Evolutionary conservation across 1,140 invertebrate species (phyloP).

Genomic region (Drosophila lacteicornis): DNA sequence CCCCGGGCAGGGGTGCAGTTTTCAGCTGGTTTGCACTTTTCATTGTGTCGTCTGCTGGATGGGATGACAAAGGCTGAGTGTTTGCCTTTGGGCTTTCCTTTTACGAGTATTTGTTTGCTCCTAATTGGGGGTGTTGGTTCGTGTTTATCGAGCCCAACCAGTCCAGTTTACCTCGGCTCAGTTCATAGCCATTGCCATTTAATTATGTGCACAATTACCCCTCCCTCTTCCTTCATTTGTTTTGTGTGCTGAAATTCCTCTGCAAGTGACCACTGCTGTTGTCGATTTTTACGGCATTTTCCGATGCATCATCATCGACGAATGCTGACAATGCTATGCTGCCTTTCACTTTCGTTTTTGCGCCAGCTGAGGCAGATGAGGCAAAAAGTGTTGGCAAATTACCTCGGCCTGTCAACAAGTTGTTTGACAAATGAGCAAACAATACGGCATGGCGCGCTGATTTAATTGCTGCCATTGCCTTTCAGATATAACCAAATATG

Average conservation of each 20-base stretch:
- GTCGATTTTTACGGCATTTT: slow-evolving; percentile 33
- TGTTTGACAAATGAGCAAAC: slow-evolving; percentile 54
- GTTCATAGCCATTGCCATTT: slow-evolving; percentile 50
- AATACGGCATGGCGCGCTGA: slow-evolving; percentile 28
- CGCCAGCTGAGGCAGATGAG: not conserved
- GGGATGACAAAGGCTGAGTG: slow-evolving; percentile 42
- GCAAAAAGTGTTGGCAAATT: slow-evolving; percentile 46
- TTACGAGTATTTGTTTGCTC: slow-evolving; percentile 62
- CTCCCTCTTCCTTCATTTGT: not conserved
- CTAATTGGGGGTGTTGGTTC: slow-evolving; percentile 72
- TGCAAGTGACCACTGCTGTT: slow-evolving; percentile 28
- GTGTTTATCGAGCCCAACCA: slow-evolving; percentile 56
- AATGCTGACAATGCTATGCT: slow-evolving; percentile 34
- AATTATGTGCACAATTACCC: slow-evolving; percentile 64
- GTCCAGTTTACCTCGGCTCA: not conserved
- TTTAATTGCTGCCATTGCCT: slow-evolving; percentile 31
- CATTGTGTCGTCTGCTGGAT: slow-evolving; percentile 25
- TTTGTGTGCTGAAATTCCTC: slow-evolving; percentile 14
- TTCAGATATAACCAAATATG: not conserved
- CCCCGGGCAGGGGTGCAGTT: slow-evolving; percentile 8
- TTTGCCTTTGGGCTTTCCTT: slow-evolving; percentile 51
- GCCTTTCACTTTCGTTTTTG: slow-evolving; percentile 54
- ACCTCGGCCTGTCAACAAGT: slow-evolving; percentile 42
- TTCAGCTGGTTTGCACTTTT: slow-evolving; percentile 57
- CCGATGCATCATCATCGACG: slow-evolving; percentile 27